Conservation (phyloP, 2,113 vertebrate species). For the Calcarius ornatus region DNA sequence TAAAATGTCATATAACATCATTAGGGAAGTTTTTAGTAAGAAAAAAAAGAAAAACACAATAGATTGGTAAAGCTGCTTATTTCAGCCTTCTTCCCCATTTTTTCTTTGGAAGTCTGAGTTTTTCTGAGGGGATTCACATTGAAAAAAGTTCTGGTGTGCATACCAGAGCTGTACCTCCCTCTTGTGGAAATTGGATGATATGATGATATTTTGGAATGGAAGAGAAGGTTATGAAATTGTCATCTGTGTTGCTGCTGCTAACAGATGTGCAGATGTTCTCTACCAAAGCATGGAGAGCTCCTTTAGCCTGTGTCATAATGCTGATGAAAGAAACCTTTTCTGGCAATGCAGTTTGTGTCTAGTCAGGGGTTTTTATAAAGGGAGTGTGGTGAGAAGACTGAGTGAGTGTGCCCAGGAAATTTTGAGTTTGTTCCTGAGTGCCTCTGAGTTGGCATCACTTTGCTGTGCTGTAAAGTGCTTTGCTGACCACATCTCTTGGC, state of each 20-base stretch:
- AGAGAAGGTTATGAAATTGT: not conserved
- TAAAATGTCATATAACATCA: not conserved
- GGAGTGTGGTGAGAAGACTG: fast-evolving
- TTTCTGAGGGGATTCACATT: not conserved
- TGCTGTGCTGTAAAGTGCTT: not conserved
- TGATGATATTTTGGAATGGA: not conserved
- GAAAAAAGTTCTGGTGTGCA: not conserved
- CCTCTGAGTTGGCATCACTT: not conserved
- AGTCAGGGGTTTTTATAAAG: not conserved
- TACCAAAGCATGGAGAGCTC: not conserved
- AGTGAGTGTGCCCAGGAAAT: not conserved
- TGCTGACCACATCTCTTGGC: not conserved
- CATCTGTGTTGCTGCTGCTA: not conserved
- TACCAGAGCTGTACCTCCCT: not conserved
- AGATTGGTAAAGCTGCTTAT: not conserved
- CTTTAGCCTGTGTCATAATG: not conserved
- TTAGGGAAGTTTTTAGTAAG: not conserved
- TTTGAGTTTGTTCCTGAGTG: not conserved
- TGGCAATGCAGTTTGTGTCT: not conserved
- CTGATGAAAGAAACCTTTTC: not conserved
- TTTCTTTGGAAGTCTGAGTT: not conserved
- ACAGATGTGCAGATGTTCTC: not conserved
- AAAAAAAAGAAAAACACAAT: not conserved
- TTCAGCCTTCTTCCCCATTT: fast-evolving
- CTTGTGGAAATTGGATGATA: not conserved